Conservation (phyloP, 2,888 invertebrate genomes). For the Buathra laborator region DNA sequence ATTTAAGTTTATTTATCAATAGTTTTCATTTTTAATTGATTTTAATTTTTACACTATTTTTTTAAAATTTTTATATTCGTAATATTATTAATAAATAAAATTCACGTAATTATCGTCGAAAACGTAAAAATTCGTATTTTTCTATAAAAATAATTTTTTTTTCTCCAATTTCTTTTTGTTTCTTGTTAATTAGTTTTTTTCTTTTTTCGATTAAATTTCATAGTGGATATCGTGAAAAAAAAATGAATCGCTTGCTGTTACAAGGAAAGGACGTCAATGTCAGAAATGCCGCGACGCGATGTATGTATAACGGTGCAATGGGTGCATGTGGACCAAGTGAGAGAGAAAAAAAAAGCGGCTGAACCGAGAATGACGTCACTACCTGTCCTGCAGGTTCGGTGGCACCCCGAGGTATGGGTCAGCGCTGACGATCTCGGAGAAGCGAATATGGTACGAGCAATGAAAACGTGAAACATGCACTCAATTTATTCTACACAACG, state of each 20-base stretch:
- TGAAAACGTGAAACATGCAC: background rate
- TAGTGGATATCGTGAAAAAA: background rate
- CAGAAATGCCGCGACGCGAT: constrained; percentile 24
- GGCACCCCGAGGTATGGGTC: constrained; percentile 80
- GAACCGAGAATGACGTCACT: constrained; percentile 80
- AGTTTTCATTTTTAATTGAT: background rate
- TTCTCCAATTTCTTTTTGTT: no score
- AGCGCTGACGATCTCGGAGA: constrained; percentile 67
- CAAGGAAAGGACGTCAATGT: background rate
- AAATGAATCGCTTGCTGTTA: background rate
- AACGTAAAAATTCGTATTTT: no score
- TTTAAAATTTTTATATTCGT: no score
- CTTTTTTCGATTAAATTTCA: background rate
- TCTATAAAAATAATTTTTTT: no score
- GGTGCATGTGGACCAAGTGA: constrained; percentile 34
- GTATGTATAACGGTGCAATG: constrained; percentile 56
- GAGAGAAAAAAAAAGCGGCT: constrained; percentile 75
- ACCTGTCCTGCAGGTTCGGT: constrained; percentile 80
- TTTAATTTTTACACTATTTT: background rate
- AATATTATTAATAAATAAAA: no score
- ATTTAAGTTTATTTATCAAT: background rate
- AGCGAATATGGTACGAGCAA: constrained; percentile 24
- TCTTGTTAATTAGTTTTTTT: background rate
- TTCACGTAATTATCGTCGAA: no score
- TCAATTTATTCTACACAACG: no score